These are phyloP conservation scores for Tragelaphus eurycerus DNA, from an alignment of 2,797 vertebrate genomes.

Conservation along the genomic window DNA sequence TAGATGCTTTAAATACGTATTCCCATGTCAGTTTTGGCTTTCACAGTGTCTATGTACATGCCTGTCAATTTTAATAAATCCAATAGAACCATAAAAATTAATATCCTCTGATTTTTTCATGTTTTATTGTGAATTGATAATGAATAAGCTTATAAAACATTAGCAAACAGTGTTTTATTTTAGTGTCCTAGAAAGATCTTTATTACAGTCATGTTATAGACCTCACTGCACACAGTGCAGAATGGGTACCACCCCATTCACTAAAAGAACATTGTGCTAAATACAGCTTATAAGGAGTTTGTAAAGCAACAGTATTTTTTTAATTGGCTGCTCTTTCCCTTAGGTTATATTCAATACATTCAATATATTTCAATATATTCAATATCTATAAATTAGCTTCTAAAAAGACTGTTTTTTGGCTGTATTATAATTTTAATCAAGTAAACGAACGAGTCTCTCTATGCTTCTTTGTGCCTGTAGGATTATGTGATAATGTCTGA, in stretches of 20 bases:
- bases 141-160: neutral
- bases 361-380: neutral
- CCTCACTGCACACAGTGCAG: neutral
- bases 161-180: neutral
- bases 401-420: neutral
- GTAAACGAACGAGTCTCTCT: neutral
- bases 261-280: neutral
- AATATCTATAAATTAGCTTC: neutral
- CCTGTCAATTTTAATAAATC: slow-evolving; percentile 9
- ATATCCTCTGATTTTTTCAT: neutral
- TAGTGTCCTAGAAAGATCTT: neutral
- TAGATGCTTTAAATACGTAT: slow-evolving; percentile 34
- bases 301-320: neutral
- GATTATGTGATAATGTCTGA: neutral
- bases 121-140: neutral
- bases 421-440: slow-evolving; percentile 25
- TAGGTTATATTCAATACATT: neutral
- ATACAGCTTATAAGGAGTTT: neutral
- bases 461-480: neutral
- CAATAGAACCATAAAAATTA: slow-evolving; percentile 1
- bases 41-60: neutral
- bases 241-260: neutral
- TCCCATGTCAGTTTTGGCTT: neutral
- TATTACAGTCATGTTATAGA: neutral
- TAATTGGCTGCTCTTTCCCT: neutral